These are phyloP conservation scores for Dromas ardeola DNA, from an alignment of 2,113 vertebrate genomes.

Conservation along the genomic window DNA sequence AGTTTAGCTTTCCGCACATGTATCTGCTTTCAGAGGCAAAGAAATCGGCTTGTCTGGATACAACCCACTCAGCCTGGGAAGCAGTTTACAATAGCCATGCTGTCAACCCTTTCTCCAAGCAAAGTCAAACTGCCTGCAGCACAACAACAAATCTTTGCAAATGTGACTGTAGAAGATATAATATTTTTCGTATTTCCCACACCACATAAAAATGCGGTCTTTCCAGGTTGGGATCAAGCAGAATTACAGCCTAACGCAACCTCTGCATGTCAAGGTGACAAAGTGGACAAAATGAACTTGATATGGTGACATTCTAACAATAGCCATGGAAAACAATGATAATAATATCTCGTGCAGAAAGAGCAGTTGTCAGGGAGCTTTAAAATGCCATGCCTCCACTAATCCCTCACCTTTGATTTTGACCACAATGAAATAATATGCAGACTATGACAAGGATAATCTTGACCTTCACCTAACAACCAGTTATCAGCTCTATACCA, in stretches of 20 bases:
- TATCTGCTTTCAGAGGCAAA: not conserved
- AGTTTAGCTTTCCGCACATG: not conserved
- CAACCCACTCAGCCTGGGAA: not conserved
- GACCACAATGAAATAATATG: slow-evolving; percentile 17
- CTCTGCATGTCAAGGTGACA: not conserved
- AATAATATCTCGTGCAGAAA: not conserved
- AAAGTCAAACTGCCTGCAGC: not conserved
- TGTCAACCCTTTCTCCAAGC: not conserved
- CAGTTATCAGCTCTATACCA: not conserved
- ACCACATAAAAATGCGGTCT: not conserved
- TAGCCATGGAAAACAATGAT: not conserved
- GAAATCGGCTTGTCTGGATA: not conserved
- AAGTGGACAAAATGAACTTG: not conserved
- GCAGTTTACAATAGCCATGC: not conserved
- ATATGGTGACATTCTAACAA: slow-evolving; percentile 6
- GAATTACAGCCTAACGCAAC: not conserved
- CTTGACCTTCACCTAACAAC: not conserved
- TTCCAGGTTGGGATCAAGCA: not conserved
- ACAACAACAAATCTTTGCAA: not conserved
- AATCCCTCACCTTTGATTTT: slow-evolving; percentile 21
- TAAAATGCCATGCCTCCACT: slow-evolving; percentile 12
- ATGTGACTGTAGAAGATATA: not conserved
- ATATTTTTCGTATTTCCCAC: not conserved
- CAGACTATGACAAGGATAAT: not conserved
- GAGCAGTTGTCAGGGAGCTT: not conserved